These are phyloP conservation scores for Scomber colias DNA, from an alignment of 2,113 vertebrate genomes.

Conservation along the genomic window DNA sequence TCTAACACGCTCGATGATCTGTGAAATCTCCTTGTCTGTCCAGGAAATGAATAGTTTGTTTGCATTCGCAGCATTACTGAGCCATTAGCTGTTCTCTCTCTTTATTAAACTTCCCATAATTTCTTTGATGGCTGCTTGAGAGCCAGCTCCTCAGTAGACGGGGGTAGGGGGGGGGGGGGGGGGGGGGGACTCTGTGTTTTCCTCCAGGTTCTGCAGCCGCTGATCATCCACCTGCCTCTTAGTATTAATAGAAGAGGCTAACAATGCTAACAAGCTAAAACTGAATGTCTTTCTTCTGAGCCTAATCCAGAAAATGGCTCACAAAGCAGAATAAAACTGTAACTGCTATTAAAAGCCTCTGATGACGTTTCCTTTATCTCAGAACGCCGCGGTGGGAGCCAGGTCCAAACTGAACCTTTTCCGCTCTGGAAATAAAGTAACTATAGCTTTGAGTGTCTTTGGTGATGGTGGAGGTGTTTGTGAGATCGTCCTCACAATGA, in stretches of 20 bases:
- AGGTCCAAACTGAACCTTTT: constrained; percentile 65
- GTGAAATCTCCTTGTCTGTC: no score
- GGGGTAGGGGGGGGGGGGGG: no score
- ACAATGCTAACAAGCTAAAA: no score
- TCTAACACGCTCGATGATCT: not conserved
- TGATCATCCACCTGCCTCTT: not conserved
- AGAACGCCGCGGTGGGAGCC: constrained; percentile 47
- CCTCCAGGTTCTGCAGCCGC: not conserved
- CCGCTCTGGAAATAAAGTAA: constrained; percentile 63
- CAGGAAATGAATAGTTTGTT: not conserved
- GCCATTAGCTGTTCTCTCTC: not conserved
- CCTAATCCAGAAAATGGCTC: not conserved
- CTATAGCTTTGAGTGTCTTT: constrained; percentile 4
- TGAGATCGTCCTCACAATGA: fast-evolving
- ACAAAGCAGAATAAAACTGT: not conserved
- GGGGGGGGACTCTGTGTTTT: no score
- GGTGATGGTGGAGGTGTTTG: constrained; percentile 10
- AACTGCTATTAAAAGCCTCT: not conserved
- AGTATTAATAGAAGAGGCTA: no score
- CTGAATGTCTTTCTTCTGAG: no score
- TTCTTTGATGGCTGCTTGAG: no score
- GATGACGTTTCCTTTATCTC: constrained; percentile 7
- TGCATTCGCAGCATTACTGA: not conserved
- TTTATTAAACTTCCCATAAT: no score
- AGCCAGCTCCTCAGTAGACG: no score